Evolutionary conservation across 2,888 invertebrate genomes (phyloP), one percentile per base, ranked within the genome.

Genomic region (Drosophila mimica): DNA sequence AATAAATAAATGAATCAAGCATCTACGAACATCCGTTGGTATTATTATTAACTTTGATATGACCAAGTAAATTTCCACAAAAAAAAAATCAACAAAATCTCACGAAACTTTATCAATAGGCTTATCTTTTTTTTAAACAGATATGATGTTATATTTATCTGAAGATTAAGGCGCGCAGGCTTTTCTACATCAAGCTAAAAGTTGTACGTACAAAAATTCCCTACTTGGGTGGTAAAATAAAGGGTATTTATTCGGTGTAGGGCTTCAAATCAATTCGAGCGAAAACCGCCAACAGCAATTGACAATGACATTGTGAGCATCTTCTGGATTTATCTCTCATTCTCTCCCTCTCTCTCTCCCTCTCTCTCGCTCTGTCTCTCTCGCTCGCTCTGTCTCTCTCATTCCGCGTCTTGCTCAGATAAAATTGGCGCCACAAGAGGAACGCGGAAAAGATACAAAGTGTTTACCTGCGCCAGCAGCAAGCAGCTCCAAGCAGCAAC

Each of bases 231-330:
- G 17, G 17, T 38, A n/a, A n/a, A 20, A 33, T 20, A 13, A n/a
- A 13, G 70, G 67, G 78, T 81, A 70, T 74, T 62, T 38, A 20
- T 67, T 59, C 43, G 34, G 67, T 60, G 48, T 81, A 74, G 64
- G 79, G 81, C 79, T 79, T 70, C 74, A 28, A 46, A 46, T 46
- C 49, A 52, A 60, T 54, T 53, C 48, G 52, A 49, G 51, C 58
- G 53, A 65, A 67, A 38, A 33, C 56, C 57, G 57, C 54, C 70
- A 70, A 70, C 60, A 79, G 56, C 71, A 81, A 83, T 83, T 87
- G 84, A 71, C 89, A 87, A 66, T 85, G 84, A 85, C 89, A 85
- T 84, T 85, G 84, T 51, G 57, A 79, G 57, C 72, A 79, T 68
- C 78, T 59, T 53, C 48, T 63, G 65, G 36, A 63, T 15, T 46